A percentile compares a stretch with the other conserved stretches of the same genome.
Evolutionary conservation across 2,113 vertebrate species (phyloP).

Genomic region (Parotia lawesii): DNA sequence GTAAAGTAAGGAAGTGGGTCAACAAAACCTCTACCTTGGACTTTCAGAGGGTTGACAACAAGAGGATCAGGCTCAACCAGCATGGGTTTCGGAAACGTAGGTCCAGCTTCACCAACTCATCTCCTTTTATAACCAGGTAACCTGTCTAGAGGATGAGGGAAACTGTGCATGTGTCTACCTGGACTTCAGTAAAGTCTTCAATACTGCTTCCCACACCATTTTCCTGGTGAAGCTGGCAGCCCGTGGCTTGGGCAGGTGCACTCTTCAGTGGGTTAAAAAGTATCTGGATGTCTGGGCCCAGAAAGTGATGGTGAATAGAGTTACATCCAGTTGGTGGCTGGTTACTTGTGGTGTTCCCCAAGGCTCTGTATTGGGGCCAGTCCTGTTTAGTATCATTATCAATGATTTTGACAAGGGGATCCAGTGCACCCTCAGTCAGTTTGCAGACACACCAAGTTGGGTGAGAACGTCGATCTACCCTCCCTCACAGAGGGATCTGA

Average conservation of each 20-base stretch:
- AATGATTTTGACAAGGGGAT: not conserved
- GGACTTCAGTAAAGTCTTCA: not conserved
- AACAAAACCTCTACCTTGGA: not conserved
- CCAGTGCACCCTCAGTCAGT: not conserved
- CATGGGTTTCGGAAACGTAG: not conserved
- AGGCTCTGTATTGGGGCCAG: not conserved
- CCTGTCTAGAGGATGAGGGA: not conserved
- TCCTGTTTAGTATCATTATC: not conserved
- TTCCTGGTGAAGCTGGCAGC: not conserved
- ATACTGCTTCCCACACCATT: not conserved
- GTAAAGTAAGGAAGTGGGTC: not conserved
- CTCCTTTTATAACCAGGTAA: not conserved
- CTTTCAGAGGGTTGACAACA: not conserved
- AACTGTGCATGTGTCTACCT: not conserved
- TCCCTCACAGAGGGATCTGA: not conserved
- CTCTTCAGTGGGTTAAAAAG: not conserved
- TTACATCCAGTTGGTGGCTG: too few species aligned
- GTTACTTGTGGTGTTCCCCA: not conserved
- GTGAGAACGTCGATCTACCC: accelerated
- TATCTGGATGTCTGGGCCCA: not conserved
- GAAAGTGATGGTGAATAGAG: too few species aligned
- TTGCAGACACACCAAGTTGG: not conserved
- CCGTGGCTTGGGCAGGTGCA: too few species aligned
- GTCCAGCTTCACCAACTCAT: not conserved
- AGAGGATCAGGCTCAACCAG: not conserved